phyloP scores from a whole-genome alignment of 2,797 vertebrate species.

The Dendrocincla fuliginosa region DNA sequence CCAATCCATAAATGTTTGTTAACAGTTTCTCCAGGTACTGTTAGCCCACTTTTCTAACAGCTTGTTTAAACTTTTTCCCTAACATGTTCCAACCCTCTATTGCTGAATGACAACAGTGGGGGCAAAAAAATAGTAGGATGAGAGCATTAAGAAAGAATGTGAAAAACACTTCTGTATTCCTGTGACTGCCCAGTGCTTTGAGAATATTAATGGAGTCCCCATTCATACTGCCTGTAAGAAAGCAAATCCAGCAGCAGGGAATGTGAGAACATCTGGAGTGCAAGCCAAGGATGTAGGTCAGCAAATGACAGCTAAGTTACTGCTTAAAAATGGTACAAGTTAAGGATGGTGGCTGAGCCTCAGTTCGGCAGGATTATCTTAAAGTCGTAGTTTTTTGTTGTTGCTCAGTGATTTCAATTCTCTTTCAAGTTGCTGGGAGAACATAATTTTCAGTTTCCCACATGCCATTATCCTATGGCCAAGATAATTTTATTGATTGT shows the following conservation, averaged over 20 bases:
- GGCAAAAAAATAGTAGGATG: not conserved
- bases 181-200: not conserved
- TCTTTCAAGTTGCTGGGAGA: not conserved
- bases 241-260: slow-evolving; percentile 27
- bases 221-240: slow-evolving; percentile 9
- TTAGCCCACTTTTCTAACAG: not conserved
- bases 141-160: not conserved
- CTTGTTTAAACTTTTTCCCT: not conserved
- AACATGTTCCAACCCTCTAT: not conserved
- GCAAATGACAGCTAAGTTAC: not conserved
- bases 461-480: not conserved
- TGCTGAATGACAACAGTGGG: not conserved
- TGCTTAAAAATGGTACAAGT: slow-evolving; percentile 1
- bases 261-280: slow-evolving; percentile 36
- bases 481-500: not conserved
- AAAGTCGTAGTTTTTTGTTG: not conserved
- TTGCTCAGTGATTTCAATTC: slow-evolving; percentile 14
- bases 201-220: not conserved
- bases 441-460: slow-evolving; percentile 13
- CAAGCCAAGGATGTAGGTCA: slow-evolving; percentile 36
- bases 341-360: not conserved
- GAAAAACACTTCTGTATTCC: not conserved
- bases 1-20: not conserved
- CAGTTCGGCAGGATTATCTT: slow-evolving; percentile 15
- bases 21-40: not conserved